phyloP scores from a whole-genome alignment of 2,797 vertebrate species.

The Danio kyathit region DNA sequence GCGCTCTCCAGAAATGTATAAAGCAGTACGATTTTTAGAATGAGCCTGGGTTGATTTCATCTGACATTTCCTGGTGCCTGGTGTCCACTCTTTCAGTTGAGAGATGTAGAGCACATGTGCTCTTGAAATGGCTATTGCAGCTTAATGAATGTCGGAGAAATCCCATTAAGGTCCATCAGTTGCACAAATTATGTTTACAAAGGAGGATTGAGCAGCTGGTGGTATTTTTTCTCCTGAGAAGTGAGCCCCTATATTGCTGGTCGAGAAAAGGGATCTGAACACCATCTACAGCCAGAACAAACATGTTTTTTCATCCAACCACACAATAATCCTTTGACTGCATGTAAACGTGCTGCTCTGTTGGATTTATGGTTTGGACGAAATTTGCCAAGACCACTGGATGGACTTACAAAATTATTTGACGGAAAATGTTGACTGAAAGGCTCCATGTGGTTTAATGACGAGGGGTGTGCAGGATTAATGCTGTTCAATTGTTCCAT shows the following conservation, averaged over 20 bases:
- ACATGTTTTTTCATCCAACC: constrained; percentile 47
- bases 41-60: not conserved
- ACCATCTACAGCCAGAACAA: constrained; percentile 26
- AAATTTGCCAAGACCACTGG: not conserved
- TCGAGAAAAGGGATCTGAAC: constrained; percentile 50
- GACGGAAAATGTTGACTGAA: constrained; percentile 12
- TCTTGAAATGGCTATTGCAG: constrained; percentile 42
- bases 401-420: constrained; percentile 4
- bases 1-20: too few species aligned
- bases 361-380: not conserved
- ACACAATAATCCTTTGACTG: constrained; percentile 61
- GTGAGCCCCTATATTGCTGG: constrained; percentile 51
- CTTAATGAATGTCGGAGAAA: constrained; percentile 56
- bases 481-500: constrained; percentile 30
- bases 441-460: constrained; percentile 25
- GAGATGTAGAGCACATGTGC: constrained; percentile 23
- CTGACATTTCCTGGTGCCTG: constrained; percentile 23
- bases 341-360: constrained; percentile 52
- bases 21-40: too few species aligned
- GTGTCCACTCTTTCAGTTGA: constrained; percentile 17
- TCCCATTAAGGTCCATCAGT: constrained; percentile 57
- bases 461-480: not conserved
- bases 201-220: constrained; percentile 49
- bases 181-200: constrained; percentile 61
- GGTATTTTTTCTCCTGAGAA: constrained; percentile 53